Evolutionary conservation across 2,113 vertebrate species (phyloP).

Genomic region (Phoenicopterus ruber): DNA sequence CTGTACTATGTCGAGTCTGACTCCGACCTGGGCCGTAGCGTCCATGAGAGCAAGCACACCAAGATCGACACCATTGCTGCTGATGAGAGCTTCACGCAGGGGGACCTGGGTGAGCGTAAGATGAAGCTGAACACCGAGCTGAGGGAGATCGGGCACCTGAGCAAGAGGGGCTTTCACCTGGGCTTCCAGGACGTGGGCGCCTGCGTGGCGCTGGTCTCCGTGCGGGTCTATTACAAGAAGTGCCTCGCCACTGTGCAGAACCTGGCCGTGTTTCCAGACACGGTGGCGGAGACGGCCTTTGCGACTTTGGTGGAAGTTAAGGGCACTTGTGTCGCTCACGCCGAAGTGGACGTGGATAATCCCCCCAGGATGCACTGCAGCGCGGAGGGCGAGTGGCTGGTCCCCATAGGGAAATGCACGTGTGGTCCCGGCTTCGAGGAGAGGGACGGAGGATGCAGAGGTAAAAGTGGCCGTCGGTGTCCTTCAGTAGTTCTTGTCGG

Average conservation of each 20-base stretch:
- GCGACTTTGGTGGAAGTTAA: conserved; percentile 92
- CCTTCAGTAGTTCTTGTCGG: background rate
- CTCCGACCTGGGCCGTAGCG: conserved; percentile 76
- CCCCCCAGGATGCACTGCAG: conserved; percentile 97
- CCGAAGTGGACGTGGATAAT: conserved; percentile 85
- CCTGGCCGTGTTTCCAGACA: conserved; percentile 90
- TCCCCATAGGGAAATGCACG: conserved; percentile 92
- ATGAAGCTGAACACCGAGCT: conserved; percentile 98
- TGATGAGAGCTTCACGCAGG: conserved; percentile 96
- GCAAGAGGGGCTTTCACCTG: conserved; percentile 90
- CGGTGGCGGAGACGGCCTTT: conserved; percentile 88
- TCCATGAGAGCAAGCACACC: conserved; percentile 80
- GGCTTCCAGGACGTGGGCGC: conserved; percentile 96
- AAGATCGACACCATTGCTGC: conserved; percentile 97
- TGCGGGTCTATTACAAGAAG: conserved; percentile 94
- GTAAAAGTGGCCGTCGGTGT: conserved; percentile 64
- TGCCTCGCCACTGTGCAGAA: conserved; percentile 87
- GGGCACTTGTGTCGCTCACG: conserved; percentile 88
- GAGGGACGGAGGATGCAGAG: conserved; percentile 90
- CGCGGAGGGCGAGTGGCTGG: conserved; percentile 94
- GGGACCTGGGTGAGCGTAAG: conserved; percentile 93
- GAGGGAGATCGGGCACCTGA: conserved; percentile 92
- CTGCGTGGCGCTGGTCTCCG: conserved; percentile 92
- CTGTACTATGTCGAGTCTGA: conserved; percentile 90
- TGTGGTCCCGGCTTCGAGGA: conserved; percentile 95